These are phyloP conservation scores for Cricetomys ansorgei DNA, from an alignment of 2,113 vertebrate genomes.

Conservation along the genomic window DNA sequence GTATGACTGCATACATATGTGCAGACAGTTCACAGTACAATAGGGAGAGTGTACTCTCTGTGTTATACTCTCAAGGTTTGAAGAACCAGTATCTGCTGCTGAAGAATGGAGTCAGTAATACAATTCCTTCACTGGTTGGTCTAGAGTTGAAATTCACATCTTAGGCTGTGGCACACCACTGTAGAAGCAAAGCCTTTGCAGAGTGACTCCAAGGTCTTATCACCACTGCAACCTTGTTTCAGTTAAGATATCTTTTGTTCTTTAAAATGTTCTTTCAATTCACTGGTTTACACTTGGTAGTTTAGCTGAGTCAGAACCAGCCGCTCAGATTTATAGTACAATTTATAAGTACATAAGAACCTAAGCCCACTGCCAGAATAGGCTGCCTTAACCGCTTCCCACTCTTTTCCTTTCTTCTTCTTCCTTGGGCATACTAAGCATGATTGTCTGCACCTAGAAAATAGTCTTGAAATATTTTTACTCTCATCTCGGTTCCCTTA, in stretches of 20 bases:
- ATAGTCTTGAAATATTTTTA: neutral
- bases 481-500: neutral
- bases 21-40: neutral
- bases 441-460: neutral
- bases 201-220: neutral
- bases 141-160: neutral
- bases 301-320: neutral
- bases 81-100: neutral
- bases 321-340: neutral
- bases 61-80: neutral
- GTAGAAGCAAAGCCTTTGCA: neutral
- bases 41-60: neutral
- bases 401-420: neutral
- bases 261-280: neutral
- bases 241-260: neutral
- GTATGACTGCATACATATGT: no score
- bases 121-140: neutral
- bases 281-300: neutral
- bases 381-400: neutral
- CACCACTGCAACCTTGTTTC: neutral
- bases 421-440: rapidly evolving
- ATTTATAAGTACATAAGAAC: neutral
- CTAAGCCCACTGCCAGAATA: neutral
- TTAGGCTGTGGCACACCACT: neutral
- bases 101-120: neutral